Percentiles rank a stretch among this genome's conserved stretches.
Conservation (phyloP, 2,888 invertebrate genomes). For the Kuschelorhynchus macadamiae region DNA sequence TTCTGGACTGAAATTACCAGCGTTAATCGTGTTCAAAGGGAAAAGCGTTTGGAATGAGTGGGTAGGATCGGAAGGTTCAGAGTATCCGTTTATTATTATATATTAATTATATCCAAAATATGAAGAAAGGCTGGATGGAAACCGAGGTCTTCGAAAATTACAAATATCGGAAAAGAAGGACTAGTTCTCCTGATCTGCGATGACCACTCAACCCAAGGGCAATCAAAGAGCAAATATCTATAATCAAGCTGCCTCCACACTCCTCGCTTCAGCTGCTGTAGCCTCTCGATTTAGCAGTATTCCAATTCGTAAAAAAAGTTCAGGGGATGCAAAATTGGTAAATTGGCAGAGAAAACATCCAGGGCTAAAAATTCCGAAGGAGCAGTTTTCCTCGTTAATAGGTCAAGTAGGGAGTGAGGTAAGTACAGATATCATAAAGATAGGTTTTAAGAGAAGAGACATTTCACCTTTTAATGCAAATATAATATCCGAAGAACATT, state of each 20-base stretch:
- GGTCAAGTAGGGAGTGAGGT: neutral
- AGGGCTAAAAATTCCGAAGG: slow-evolving; percentile 25
- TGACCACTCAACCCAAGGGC: slow-evolving; percentile 2
- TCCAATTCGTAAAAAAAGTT: slow-evolving; percentile 17
- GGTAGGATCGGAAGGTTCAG: no score
- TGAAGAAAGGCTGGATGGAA: slow-evolving; percentile 20
- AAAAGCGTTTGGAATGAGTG: slow-evolving; percentile 43
- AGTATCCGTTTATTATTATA: no score
- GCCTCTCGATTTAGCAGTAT: slow-evolving; percentile 16
- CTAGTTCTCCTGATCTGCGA: slow-evolving; percentile 1
- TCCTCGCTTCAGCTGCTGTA: slow-evolving; percentile 11
- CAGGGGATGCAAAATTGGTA: slow-evolving; percentile 23
- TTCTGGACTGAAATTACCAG: slow-evolving; percentile 58
- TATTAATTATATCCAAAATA: no score
- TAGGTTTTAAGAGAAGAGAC: neutral
- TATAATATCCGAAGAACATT: slow-evolving; percentile 41
- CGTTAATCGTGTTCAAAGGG: slow-evolving; percentile 61
- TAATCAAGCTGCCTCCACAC: slow-evolving; percentile 4
- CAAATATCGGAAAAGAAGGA: neutral
- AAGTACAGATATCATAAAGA: slow-evolving; percentile 26
- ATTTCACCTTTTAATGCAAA: slow-evolving; percentile 13
- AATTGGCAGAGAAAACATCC: slow-evolving; percentile 17
- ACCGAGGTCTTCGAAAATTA: neutral
- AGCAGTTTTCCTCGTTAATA: slow-evolving; percentile 13
- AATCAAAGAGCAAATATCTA: neutral